Base-by-base conservation (phyloP, 2,888 invertebrate species). In the Hanleya hanleyi region DNA sequence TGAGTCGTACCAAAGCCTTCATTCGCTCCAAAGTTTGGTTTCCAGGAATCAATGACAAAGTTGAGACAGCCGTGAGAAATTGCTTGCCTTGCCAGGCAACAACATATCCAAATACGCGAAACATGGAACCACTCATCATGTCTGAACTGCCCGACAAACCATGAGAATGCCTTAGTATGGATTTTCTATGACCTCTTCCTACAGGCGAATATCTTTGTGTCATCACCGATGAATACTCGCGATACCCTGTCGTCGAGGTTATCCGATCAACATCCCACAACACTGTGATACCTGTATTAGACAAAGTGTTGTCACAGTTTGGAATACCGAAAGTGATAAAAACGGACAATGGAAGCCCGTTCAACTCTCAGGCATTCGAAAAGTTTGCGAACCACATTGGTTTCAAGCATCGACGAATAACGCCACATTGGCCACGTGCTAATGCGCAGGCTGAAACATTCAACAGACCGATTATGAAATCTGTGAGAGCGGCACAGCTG, bases 231-330 rank as follows among this genome's bases (percentile, higher is more conserved):
- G 71, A 71, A 29, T 35, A n/a, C n/a, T n/a, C n/a, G n/a, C n/a
- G n/a, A n/a, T 78, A 73, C 36, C 76, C 74, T 12, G 47, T 77
- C 12, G 76, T 77, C 1, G 80, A 77, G 61, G 72, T 70, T n/a
- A 47, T 75, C 1, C 33, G 29, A 57, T 71, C 73, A 9, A 70
- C 67, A 7, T 75, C 75, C 18, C 65, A 71, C 1, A 70, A 73
- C n/a, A 41, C 71, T 0, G 67, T 67, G 7, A 78, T 75, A 22
- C 73, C 78, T 18, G 72, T 37, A 38, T 51, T 26, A 1, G 70
- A 73, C n/a, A 69, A 68, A 51, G 61, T 70, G 15, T 29, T 75
- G 2, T 36, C 67, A 3, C 33, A 36, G n/a, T 75, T 75, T 67
- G 75, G 75, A 22, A 32, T 65, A 0, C 74, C 74, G 1, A 37